phyloP scores from a whole-genome alignment of 2,113 vertebrate species.

The Emydocephalus ijimae region DNA sequence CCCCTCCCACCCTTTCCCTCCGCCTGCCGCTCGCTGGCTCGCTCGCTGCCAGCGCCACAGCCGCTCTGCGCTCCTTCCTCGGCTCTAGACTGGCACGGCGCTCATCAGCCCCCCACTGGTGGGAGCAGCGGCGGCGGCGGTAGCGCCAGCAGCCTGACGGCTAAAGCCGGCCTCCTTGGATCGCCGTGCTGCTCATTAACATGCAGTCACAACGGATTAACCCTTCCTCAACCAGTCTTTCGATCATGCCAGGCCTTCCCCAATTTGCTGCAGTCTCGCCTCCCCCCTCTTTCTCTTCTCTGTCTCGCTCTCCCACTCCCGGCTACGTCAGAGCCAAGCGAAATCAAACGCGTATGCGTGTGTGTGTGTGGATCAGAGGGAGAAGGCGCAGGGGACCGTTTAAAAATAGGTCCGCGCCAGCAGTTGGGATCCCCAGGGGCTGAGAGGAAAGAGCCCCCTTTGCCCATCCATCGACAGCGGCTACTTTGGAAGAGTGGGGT shows the following conservation, averaged over 20 bases:
- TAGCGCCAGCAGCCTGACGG: constrained; percentile 20
- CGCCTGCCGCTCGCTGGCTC: background rate
- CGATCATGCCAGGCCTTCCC: constrained; percentile 3
- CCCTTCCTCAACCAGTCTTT: constrained; percentile 47
- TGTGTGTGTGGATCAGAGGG: background rate
- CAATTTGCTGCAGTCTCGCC: constrained; percentile 4
- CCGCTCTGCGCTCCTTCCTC: constrained; percentile 39
- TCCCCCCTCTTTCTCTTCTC: no score
- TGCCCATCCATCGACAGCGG: background rate
- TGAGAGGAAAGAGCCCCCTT: background rate
- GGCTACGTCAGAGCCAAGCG: constrained; percentile 14
- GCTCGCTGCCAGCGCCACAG: background rate
- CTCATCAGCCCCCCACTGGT: constrained; percentile 29
- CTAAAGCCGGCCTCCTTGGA: constrained; percentile 61
- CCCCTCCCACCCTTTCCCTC: background rate
- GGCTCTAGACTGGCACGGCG: constrained; percentile 40
- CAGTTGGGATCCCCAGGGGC: background rate
- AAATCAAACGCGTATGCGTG: background rate
- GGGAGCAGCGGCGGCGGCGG: constrained; percentile 31
- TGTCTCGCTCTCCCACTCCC: no score
- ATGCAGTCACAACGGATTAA: constrained; percentile 65
- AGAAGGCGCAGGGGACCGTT: background rate
- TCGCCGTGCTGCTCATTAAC: constrained; percentile 63
- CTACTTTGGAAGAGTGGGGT: background rate
- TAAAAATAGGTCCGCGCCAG: background rate